A percentile compares a stretch with the other conserved stretches of the same genome.
Conservation (phyloP, 2,888 invertebrate species). For the Oscheius sp. region DNA sequence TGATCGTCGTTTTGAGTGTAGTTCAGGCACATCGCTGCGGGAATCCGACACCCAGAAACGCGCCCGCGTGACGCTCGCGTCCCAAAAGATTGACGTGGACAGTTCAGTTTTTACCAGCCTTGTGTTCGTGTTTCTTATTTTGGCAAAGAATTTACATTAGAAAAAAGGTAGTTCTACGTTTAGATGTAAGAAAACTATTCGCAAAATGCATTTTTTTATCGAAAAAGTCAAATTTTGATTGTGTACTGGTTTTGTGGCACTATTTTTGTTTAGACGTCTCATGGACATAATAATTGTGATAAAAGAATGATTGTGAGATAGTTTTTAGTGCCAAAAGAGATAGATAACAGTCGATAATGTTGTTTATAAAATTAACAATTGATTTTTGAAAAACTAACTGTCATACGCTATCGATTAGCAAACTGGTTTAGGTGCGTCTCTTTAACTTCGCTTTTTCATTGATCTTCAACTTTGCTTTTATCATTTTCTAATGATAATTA, state of each 20-base stretch:
- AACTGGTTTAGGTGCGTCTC: too few relatives aligned
- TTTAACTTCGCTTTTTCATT: not conserved
- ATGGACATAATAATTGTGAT: not conserved
- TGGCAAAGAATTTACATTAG: not conserved
- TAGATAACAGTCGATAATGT: too few relatives aligned
- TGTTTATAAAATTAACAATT: too few relatives aligned
- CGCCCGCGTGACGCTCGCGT: slow-evolving; percentile 26
- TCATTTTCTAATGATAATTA: not conserved
- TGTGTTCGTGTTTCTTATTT: not conserved
- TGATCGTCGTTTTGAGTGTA: not conserved
- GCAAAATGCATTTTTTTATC: not conserved
- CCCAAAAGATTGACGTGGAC: slow-evolving; percentile 35
- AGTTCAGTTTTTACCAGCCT: slow-evolving; percentile 24
- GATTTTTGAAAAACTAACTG: too few relatives aligned
- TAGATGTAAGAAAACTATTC: not conserved
- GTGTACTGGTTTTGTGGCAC: not conserved
- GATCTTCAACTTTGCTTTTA: not conserved
- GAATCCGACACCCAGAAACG: slow-evolving; percentile 12
- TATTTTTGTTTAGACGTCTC: slow-evolving; percentile 16
- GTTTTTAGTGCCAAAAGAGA: not conserved
- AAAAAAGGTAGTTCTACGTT: not conserved
- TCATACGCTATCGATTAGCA: too few relatives aligned
- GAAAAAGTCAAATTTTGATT: not conserved
- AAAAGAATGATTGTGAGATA: not conserved
- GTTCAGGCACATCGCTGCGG: slow-evolving; percentile 8